Evolutionary conservation across 53 echinoderm and acorn worm genomes (phyloP), one percentile per base, ranked within the genome.

Genomic region (Luidia sarsii): DNA sequence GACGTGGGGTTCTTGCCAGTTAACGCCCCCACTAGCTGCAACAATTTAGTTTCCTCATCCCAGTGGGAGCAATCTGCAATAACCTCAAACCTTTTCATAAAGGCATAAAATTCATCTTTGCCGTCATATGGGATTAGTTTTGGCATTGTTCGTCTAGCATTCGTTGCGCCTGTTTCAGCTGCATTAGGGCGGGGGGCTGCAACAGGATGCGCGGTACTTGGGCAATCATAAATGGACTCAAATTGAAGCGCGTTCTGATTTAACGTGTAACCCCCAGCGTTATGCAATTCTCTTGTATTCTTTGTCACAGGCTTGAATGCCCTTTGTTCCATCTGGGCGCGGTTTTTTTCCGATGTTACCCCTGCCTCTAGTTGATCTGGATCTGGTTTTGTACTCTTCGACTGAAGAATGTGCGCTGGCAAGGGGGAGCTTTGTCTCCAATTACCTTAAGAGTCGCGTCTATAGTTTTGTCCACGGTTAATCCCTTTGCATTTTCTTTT

Each of bases 1-100:
- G 7, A 53, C 50, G 34, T 16, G 15, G 10, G 72, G 72, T 55
- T 72, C 72, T 38, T 55, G 72, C 56, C 72, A 0, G 67, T 67
- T 9, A 67, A 20, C 28, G 67, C 67, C 24, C 67, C 67, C 9
- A 67, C 64, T 19, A 64, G 38, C 9, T 64, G 64, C 19, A 64
- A 9, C 3, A 64, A 21, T 36, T 36, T 64, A n/a, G 64, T 64
- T 8, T 70, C 50, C 32, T 70, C 34, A 21, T 70, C 16, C 46
- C 56, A 72, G 9, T 72, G 21, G 23, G 54, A 71, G 38, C 55
- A 71, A 1, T 52, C 53, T 1, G 71, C 71, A 14, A 71, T 35
- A 24, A 71, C 25, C 33, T 71, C 54, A 24, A 71, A 71, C 14
- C 54, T 71, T 11, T 16, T 54, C 5, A 54, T 54, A 45, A 71